Evolutionary conservation across 2,797 vertebrate species (phyloP).

Genomic region (Phyllotis vaccarum): DNA sequence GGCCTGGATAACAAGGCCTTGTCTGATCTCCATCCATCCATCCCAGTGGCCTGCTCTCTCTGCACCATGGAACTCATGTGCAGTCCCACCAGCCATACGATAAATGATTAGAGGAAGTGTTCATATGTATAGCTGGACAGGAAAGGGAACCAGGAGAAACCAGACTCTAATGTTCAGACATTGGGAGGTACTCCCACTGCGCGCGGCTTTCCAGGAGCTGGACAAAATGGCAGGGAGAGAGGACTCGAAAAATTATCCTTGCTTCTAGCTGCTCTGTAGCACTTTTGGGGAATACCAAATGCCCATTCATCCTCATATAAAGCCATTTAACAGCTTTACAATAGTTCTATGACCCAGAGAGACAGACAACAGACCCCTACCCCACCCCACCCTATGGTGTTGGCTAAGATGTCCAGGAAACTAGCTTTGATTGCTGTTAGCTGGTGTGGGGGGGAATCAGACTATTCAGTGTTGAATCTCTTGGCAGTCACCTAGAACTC

Average conservation of each 20-base stretch:
- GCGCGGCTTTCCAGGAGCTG: constrained; percentile 41
- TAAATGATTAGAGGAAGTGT: background rate
- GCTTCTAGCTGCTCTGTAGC: background rate
- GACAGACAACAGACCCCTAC: background rate
- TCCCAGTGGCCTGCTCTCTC: constrained; percentile 31
- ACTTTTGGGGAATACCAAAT: constrained; percentile 35
- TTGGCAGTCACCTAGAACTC: constrained; percentile 24
- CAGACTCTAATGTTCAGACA: background rate
- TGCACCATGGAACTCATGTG: background rate
- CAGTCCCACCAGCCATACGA: background rate
- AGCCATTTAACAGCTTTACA: constrained; percentile 28
- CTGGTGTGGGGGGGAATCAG: background rate
- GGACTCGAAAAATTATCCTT: constrained; percentile 8
- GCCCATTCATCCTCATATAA: constrained; percentile 15
- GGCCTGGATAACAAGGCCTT: constrained; percentile 16
- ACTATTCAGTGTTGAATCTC: constrained; percentile 17
- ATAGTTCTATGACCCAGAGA: constrained; percentile 11
- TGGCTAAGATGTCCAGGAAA: background rate
- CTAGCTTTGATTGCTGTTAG: constrained; percentile 5
- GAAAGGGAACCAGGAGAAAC: background rate
- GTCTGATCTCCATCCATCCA: background rate
- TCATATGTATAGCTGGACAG: background rate
- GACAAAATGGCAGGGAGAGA: constrained; percentile 9
- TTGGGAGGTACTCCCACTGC: background rate
- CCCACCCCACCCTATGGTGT: background rate